Percentiles rank a stretch among this genome's conserved stretches.
These are phyloP conservation scores for Polypterus senegalus DNA, from an alignment of 2,113 vertebrate genomes.

Conservation along the genomic window DNA sequence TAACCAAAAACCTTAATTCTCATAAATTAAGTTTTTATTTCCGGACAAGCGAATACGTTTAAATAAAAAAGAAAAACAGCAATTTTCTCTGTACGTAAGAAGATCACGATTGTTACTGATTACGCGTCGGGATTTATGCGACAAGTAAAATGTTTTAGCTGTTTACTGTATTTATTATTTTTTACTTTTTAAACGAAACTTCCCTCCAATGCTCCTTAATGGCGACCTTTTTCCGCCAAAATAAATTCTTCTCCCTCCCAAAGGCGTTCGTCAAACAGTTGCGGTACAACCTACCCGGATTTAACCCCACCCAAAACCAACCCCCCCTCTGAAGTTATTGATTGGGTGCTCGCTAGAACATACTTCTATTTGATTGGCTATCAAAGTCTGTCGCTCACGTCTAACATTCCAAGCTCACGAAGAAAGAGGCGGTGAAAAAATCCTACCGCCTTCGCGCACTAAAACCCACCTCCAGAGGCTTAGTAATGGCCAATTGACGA, in stretches of 20 bases:
- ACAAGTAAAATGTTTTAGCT: no score
- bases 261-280: constrained; percentile 32
- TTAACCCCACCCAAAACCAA: constrained; percentile 24
- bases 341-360: constrained; percentile 18
- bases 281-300: constrained; percentile 28
- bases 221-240: constrained; percentile 33
- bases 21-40: no score
- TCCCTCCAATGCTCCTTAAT: constrained; percentile 13
- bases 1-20: no score
- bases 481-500: constrained; percentile 14
- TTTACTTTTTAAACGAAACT: background rate
- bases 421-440: constrained; percentile 3
- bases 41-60: no score
- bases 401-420: constrained; percentile 13
- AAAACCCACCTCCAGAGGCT: background rate
- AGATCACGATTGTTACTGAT: no score
- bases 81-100: no score
- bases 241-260: constrained; percentile 24
- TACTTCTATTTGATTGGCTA: constrained; percentile 26
- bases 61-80: no score
- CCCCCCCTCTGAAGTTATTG: constrained; percentile 22
- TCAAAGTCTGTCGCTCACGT: constrained; percentile 21
- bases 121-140: no score
- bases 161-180: no score
- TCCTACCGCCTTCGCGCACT: background rate